These are phyloP conservation scores for Lontra canadensis DNA, from an alignment of 2,113 vertebrate genomes.

Conservation along the genomic window DNA sequence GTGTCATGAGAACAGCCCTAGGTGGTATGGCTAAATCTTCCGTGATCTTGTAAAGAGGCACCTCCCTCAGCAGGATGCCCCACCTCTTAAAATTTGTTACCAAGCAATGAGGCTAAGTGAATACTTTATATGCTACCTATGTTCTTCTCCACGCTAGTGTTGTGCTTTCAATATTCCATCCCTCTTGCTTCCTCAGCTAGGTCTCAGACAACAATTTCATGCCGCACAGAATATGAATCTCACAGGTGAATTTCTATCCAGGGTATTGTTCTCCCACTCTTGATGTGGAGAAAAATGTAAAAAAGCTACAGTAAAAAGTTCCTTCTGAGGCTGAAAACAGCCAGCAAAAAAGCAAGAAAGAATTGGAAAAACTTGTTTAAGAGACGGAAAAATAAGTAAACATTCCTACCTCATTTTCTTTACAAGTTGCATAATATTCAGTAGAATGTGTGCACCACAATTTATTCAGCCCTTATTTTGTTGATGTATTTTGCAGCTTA, in stretches of 20 bases:
- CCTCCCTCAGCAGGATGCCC: background rate
- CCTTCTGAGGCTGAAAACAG: slow-evolving; percentile 26
- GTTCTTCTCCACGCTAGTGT: background rate
- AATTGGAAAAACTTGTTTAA: background rate
- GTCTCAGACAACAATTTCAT: slow-evolving; percentile 43
- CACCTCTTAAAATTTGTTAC: slow-evolving; percentile 21
- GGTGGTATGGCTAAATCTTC: background rate
- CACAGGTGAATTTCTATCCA: slow-evolving; percentile 52
- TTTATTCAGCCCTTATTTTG: slow-evolving; percentile 1
- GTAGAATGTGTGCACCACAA: background rate
- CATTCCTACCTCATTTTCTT: slow-evolving; percentile 8
- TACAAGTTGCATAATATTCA: background rate
- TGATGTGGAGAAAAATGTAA: slow-evolving; percentile 29
- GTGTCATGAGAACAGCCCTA: background rate
- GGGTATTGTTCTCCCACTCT: background rate
- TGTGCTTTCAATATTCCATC: slow-evolving; percentile 9
- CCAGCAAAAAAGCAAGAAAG: background rate
- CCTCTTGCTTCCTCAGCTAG: slow-evolving; percentile 26
- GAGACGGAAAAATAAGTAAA: slow-evolving; percentile 40
- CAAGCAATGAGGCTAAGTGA: slow-evolving; percentile 21
- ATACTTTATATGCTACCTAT: slow-evolving; percentile 4
- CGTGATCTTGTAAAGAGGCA: background rate
- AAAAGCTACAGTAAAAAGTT: slow-evolving; percentile 14
- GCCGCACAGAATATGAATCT: slow-evolving; percentile 28
- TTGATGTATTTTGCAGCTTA: slow-evolving; percentile 39